Evolutionary conservation across 2,113 vertebrate species (phyloP).

Genomic region (Hymenochirus boettgeri): DNA sequence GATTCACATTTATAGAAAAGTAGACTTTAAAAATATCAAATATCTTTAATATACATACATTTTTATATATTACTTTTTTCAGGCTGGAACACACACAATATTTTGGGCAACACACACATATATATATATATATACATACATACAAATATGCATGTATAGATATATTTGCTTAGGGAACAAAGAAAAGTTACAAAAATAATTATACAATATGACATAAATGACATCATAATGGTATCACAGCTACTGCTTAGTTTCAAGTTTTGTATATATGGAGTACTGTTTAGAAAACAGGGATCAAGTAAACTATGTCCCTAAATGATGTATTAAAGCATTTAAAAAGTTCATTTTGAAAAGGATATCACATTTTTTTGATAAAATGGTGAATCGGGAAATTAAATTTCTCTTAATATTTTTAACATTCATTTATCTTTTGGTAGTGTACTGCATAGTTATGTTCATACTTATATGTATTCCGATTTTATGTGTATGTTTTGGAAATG

Average conservation of each 20-base stretch:
- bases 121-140: slow-evolving; percentile 13
- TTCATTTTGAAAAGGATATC: background rate
- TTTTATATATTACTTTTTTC: slow-evolving; percentile 32
- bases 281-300: background rate
- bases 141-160: slow-evolving; percentile 13
- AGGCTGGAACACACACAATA: background rate
- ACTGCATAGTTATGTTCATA: slow-evolving; percentile 5
- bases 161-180: slow-evolving; percentile 1
- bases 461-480: background rate
- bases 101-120: background rate
- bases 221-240: slow-evolving; percentile 5
- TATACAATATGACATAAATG: background rate
- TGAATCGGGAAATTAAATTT: background rate
- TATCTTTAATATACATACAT: slow-evolving; percentile 36
- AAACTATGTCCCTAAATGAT: background rate
- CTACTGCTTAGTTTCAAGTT: slow-evolving; percentile 3
- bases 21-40: slow-evolving; percentile 24
- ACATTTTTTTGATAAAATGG: background rate
- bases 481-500: no score
- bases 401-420: background rate
- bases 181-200: background rate
- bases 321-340: background rate
- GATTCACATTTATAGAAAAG: slow-evolving; percentile 11
- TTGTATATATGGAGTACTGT: background rate
- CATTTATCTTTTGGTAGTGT: background rate